Conservation (phyloP, 2,113 vertebrate species). For the Lota lota region DNA sequence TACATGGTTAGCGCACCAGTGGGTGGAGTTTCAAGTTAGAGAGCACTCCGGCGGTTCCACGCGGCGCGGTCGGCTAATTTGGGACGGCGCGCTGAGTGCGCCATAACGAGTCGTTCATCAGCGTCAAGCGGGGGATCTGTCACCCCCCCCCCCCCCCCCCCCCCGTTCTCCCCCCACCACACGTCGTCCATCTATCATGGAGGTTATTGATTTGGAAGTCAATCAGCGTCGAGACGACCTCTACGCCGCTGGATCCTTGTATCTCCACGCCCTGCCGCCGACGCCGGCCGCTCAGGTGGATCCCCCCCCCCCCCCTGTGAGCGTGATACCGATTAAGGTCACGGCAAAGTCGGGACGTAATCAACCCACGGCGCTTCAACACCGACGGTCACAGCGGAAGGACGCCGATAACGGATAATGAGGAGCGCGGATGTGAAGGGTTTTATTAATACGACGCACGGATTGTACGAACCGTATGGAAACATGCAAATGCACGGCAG, state of each 20-base stretch:
- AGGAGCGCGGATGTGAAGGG: background rate
- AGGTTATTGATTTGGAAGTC: conserved; percentile 31
- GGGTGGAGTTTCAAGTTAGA: too few relatives aligned
- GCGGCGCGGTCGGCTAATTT: too few relatives aligned
- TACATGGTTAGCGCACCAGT: too few relatives aligned
- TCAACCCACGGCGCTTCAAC: conserved; percentile 18
- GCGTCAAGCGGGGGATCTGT: background rate
- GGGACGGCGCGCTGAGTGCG: conserved; percentile 1
- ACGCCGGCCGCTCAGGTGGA: conserved; percentile 5
- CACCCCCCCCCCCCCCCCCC: background rate
- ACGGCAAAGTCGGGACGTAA: conserved; percentile 37
- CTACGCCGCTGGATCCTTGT: background rate
- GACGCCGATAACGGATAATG: conserved; percentile 22
- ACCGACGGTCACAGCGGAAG: conserved; percentile 5
- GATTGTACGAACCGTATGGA: background rate
- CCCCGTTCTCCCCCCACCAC: background rate
- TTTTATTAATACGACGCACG: too few relatives aligned
- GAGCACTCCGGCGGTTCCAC: too few relatives aligned
- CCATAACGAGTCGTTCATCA: conserved; percentile 32
- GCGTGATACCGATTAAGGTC: conserved; percentile 41
- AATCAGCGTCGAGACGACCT: conserved; percentile 20
- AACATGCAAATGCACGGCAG: background rate
- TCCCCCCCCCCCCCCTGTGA: background rate
- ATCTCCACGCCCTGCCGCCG: background rate
- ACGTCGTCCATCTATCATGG: background rate